Base-by-base conservation (phyloP, 2,888 invertebrate genomes). In the Teinopalpus imperialis region DNA sequence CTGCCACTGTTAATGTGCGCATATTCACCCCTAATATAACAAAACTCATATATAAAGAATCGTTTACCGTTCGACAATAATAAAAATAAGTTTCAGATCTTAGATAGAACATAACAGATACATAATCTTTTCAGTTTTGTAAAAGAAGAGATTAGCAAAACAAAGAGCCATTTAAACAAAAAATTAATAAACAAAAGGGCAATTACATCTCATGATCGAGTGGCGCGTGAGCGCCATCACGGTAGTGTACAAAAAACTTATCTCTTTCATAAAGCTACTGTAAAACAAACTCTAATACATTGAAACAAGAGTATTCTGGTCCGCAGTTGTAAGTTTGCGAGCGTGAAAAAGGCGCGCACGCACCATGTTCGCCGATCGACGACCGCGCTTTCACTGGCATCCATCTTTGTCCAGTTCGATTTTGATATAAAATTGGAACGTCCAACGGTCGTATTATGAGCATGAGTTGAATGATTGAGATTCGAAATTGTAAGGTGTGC, bases 341-440 rank as follows among this genome's bases (percentile, higher is more conserved):
- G 66, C 72, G 69, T 80, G 74, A 63, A 65, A 40, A 70, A 70
- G 70, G 69, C 68, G 72, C 67, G 72, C 85, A 83, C 83, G 83
- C 83, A 81, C 73, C 58, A 56, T 66, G 61, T 62, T 67, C 58
- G 62, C 54, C 85, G 85, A 86, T 85, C 87, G 86, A 86, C 87
- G 87, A 86, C 87, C 86, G 86, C 77, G 81, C 87, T 87, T 87
- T 87, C 87, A 77, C 87, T 78, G 76, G 58, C 75, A 71, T 66
- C 81, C 76, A 83, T 85, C 76, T 83, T 81, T 55, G 57, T 54
- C 59, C 58, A 52, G 54, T 57, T 60, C 56, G 59, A 56, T 62
- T 81, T 76, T 72, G 76, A 77, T 80, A 75, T 70, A 71, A 81
- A 81, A 75, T 75, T 73, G 66, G 75, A 79, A 74, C 74, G 70